These are phyloP conservation scores for Odontomyia ornata DNA, from an alignment of 2,888 invertebrate genomes.

Conservation along the genomic window DNA sequence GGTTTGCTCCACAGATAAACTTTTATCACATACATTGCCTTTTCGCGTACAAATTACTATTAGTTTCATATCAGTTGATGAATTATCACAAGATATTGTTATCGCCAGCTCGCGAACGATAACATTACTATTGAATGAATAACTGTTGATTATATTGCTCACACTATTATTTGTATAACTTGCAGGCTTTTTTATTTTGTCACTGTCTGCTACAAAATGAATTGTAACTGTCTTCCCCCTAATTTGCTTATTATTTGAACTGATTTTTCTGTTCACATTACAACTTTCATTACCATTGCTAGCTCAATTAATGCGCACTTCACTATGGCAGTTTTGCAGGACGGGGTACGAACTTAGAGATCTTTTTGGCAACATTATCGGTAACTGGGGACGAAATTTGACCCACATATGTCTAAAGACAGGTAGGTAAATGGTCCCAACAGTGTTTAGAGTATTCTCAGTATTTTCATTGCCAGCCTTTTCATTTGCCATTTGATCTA, in stretches of 20 bases:
- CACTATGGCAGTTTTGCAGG: constrained; percentile 16
- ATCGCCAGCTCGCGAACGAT: neutral
- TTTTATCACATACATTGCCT: constrained; percentile 33
- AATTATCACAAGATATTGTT: neutral
- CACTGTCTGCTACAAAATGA: neutral
- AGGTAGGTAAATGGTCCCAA: constrained; percentile 66
- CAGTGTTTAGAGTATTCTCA: constrained; percentile 27
- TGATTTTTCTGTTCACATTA: neutral
- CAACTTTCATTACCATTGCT: neutral
- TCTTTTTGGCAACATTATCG: constrained; percentile 68
- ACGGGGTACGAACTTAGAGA: constrained; percentile 42
- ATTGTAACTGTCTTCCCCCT: neutral
- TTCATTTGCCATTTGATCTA: neutral
- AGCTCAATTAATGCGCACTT: neutral
- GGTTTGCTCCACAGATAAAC: neutral
- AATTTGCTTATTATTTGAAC: neutral
- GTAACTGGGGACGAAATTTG: constrained; percentile 85
- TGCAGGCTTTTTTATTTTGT: neutral
- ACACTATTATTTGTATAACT: neutral
- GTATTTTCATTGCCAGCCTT: constrained; percentile 8
- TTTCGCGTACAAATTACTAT: constrained; percentile 10
- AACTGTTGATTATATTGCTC: constrained; percentile 4
- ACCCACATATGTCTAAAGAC: constrained; percentile 84
- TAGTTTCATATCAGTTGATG: constrained; percentile 14
- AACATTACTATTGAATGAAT: neutral